Percentiles rank a stretch among this genome's conserved stretches.
Conservation (phyloP, 2,888 invertebrate species). For the Xanthostigma xanthostigma region DNA sequence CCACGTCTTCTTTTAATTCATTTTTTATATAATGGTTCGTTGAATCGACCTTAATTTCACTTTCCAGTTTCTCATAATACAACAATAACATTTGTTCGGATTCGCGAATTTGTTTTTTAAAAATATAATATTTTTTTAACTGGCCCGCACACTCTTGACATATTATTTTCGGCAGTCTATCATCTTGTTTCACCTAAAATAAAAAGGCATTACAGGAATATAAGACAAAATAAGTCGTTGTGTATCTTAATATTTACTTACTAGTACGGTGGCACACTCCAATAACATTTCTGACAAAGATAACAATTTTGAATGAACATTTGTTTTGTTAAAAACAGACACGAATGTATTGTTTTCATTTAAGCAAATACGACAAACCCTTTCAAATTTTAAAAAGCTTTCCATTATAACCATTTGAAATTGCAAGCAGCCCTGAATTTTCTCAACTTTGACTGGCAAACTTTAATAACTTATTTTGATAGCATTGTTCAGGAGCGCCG, state of each 20-base stretch:
- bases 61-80: neutral
- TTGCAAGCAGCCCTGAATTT: too few species aligned
- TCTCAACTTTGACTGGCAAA: too few species aligned
- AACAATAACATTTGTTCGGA: neutral
- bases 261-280: constrained; percentile 3
- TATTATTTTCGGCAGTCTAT: constrained; percentile 56
- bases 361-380: constrained; percentile 2
- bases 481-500: too few species aligned
- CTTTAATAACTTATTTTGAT: too few species aligned
- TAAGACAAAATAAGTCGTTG: constrained; percentile 3
- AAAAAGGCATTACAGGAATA: neutral
- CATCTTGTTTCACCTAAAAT: constrained; percentile 40
- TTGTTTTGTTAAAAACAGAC: neutral
- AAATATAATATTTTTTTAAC: constrained; percentile 26
- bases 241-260: neutral
- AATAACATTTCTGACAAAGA: constrained; percentile 2
- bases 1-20: neutral
- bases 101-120: neutral
- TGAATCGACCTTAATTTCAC: neutral
- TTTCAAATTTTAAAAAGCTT: neutral
- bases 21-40: neutral
- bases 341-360: neutral
- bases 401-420: neutral
- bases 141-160: constrained; percentile 43
- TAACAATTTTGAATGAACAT: neutral